phyloP scores from a whole-genome alignment of 1,140 invertebrate species.

The Cydia fagiglandana region DNA sequence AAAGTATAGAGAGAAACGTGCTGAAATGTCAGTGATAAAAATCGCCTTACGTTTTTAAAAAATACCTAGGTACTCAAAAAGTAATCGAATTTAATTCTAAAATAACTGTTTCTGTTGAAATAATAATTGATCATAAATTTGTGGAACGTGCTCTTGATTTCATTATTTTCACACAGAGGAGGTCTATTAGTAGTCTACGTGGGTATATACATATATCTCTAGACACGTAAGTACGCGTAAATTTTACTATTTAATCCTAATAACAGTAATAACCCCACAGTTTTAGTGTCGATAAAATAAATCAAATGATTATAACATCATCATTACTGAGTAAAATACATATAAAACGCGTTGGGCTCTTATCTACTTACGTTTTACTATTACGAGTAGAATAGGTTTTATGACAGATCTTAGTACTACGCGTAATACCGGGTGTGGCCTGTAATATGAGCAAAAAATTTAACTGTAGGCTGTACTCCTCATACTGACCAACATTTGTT shows the following conservation, averaged over 20 bases:
- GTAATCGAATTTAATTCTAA: too few relatives aligned
- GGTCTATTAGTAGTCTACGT: not conserved
- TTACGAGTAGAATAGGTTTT: not conserved
- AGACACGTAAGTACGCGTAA: not conserved
- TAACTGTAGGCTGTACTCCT: too few relatives aligned
- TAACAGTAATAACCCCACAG: not conserved
- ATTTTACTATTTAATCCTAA: not conserved
- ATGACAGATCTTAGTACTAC: not conserved
- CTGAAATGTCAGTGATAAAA: too few relatives aligned
- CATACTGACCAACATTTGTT: too few relatives aligned
- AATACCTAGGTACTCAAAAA: too few relatives aligned
- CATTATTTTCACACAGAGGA: not conserved
- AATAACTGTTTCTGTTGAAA: too few relatives aligned
- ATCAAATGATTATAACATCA: not conserved
- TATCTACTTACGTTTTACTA: not conserved
- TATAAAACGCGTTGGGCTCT: not conserved
- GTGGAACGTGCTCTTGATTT: not conserved
- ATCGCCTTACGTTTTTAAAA: too few relatives aligned
- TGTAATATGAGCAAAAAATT: too few relatives aligned
- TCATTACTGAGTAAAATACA: not conserved
- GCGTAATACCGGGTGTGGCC: too few relatives aligned
- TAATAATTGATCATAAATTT: not conserved
- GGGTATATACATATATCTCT: not conserved
- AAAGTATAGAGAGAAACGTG: too few relatives aligned
- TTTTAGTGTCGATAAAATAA: not conserved